Conservation (phyloP, 2,797 vertebrate species). For the Tympanoctomys barrerae region DNA sequence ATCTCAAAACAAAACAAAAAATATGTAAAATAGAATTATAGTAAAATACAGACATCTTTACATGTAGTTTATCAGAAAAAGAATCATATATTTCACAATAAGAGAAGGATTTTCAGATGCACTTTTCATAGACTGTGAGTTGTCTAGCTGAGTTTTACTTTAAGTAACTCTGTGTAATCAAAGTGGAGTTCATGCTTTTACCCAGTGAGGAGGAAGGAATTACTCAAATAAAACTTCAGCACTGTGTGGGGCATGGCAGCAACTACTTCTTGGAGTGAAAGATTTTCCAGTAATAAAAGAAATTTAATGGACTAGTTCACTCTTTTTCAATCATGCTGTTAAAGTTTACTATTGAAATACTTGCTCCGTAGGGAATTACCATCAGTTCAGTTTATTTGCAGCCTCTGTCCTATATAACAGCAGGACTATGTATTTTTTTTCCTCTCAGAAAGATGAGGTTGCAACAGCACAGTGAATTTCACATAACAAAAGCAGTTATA, state of each 20-base stretch:
- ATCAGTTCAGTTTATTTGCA: conserved; percentile 73
- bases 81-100: neutral
- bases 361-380: conserved; percentile 73
- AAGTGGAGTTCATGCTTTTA: conserved; percentile 65
- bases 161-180: conserved; percentile 59
- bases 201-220: conserved; percentile 57
- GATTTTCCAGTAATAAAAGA: conserved; percentile 77
- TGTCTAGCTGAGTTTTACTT: conserved; percentile 21
- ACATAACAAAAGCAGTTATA: conserved; percentile 60
- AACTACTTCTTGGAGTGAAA: conserved; percentile 75
- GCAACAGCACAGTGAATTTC: conserved; percentile 17
- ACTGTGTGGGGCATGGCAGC: neutral
- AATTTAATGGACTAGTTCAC: conserved; percentile 79
- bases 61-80: neutral
- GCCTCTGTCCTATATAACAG: conserved; percentile 58
- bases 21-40: neutral
- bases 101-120: neutral
- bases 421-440: conserved; percentile 38
- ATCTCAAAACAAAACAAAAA: neutral
- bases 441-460: conserved; percentile 69
- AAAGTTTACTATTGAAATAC: conserved; percentile 82
- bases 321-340: conserved; percentile 78
- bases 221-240: conserved; percentile 20
- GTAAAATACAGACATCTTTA: neutral
- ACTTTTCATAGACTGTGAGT: conserved; percentile 55